Conservation (phyloP, 64 coral and sea anemone genomes). For the Catalaphyllia jardinei region DNA sequence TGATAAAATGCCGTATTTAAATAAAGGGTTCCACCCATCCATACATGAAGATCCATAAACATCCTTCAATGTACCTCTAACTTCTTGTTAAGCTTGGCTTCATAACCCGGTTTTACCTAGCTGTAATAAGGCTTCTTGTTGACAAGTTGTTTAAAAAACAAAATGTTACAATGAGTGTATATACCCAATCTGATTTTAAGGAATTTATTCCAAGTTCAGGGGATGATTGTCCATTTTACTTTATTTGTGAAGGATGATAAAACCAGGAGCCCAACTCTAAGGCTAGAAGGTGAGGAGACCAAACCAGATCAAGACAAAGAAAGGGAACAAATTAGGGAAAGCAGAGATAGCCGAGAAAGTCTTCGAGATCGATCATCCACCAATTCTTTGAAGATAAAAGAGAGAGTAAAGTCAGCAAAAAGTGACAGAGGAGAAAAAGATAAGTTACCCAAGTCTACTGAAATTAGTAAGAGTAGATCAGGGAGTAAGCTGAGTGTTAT, state of each 20-base stretch:
- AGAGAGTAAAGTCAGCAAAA: constrained; percentile 72
- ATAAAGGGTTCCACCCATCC: too few species aligned
- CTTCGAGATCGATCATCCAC: constrained; percentile 39
- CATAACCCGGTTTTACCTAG: too few species aligned
- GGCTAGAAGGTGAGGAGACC: constrained; percentile 36
- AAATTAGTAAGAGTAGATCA: constrained; percentile 59
- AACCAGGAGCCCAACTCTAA: constrained; percentile 25
- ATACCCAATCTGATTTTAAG: too few species aligned
- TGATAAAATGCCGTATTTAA: too few species aligned
- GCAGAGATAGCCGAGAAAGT: constrained; percentile 63
- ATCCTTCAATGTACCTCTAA: too few species aligned
- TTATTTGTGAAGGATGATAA: constrained; percentile 42
- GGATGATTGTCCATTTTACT: background rate
- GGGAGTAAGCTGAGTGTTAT: constrained; percentile 66
- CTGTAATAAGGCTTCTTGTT: too few species aligned
- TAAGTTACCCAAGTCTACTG: constrained; percentile 27
- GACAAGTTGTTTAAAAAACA: too few species aligned
- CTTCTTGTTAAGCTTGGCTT: too few species aligned
- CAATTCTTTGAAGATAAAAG: constrained; percentile 64
- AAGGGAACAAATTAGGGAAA: constrained; percentile 32
- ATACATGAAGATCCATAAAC: too few species aligned
- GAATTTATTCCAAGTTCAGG: too few species aligned
- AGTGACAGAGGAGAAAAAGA: constrained; percentile 69
- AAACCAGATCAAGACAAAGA: constrained; percentile 59
- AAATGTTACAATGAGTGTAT: too few species aligned